Conservation (phyloP, 2,113 vertebrate genomes). For the Mungos mungo region DNA sequence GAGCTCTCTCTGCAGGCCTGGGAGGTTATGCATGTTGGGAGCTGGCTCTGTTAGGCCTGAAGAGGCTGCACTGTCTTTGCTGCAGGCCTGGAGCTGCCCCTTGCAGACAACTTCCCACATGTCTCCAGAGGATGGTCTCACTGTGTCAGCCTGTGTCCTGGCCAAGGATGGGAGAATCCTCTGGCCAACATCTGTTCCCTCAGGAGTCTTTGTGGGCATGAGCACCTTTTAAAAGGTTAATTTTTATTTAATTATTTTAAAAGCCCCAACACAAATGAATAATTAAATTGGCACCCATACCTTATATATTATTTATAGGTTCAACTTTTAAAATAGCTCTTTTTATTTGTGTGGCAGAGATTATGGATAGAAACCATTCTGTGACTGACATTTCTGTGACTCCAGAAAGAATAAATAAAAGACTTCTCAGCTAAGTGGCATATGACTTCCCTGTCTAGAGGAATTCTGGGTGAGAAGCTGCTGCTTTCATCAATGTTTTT, state of each 20-base stretch:
- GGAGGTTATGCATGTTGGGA: background rate
- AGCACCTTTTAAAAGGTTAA: conserved; percentile 57
- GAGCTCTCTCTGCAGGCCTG: background rate
- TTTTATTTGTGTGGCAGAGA: conserved; percentile 44
- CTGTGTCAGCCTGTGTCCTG: background rate
- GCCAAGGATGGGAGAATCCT: background rate
- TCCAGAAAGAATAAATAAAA: background rate
- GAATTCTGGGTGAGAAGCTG: background rate
- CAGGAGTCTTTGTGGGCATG: background rate
- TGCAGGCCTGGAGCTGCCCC: background rate
- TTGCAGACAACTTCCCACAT: background rate
- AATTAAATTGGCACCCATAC: conserved; percentile 59
- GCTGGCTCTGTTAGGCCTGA: background rate
- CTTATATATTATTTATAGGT: conserved; percentile 67
- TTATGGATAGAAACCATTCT: background rate
- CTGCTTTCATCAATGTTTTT: background rate
- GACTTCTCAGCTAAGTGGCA: background rate
- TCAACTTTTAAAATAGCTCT: conserved; percentile 64
- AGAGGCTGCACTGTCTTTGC: background rate
- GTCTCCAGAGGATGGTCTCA: background rate
- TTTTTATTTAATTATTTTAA: conserved; percentile 65
- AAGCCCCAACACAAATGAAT: conserved; percentile 62
- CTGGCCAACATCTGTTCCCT: background rate
- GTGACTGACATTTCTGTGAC: conserved; percentile 57
- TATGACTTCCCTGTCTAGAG: background rate